These are phyloP conservation scores for Scaptomyza polygonia DNA, from an alignment of 2,888 invertebrate species.

Conservation along the genomic window DNA sequence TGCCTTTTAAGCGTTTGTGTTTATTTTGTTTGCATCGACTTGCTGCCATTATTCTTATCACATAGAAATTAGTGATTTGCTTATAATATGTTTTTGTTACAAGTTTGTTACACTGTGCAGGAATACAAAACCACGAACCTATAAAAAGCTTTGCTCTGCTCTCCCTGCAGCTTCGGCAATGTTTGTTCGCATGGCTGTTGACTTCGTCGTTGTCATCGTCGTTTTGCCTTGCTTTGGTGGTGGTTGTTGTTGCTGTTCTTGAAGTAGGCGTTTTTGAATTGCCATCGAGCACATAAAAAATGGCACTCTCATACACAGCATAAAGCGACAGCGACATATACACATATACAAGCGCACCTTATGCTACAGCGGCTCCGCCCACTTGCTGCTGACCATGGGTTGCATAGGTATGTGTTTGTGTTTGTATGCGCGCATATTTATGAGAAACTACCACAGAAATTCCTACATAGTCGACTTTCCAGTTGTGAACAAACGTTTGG, in stretches of 20 bases:
- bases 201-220: conserved; percentile 32
- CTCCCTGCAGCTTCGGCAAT: conserved; percentile 49
- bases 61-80: background rate
- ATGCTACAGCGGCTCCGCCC: conserved; percentile 82
- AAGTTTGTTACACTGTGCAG: conserved; percentile 52
- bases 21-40: background rate
- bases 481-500: conserved; percentile 65
- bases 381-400: conserved; percentile 74
- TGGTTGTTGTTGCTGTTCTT: conserved; percentile 65
- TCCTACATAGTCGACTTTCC: conserved; percentile 66
- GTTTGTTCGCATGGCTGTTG: conserved; percentile 36
- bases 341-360: conserved; percentile 65
- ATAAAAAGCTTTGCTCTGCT: conserved; percentile 40
- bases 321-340: conserved; percentile 26
- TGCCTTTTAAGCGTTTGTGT: too few species aligned
- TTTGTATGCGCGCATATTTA: conserved; percentile 63
- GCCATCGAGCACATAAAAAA: conserved; percentile 76
- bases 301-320: conserved; percentile 40
- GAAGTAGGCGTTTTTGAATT: conserved; percentile 82
- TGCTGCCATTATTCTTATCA: background rate
- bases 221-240: conserved; percentile 43
- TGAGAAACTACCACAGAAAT: conserved; percentile 69
- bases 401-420: conserved; percentile 25
- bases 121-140: conserved; percentile 35
- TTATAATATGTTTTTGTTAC: too few species aligned